These are phyloP conservation scores for Dicranocentrus wangi DNA, from an alignment of 2,888 invertebrate species.

Conservation along the genomic window DNA sequence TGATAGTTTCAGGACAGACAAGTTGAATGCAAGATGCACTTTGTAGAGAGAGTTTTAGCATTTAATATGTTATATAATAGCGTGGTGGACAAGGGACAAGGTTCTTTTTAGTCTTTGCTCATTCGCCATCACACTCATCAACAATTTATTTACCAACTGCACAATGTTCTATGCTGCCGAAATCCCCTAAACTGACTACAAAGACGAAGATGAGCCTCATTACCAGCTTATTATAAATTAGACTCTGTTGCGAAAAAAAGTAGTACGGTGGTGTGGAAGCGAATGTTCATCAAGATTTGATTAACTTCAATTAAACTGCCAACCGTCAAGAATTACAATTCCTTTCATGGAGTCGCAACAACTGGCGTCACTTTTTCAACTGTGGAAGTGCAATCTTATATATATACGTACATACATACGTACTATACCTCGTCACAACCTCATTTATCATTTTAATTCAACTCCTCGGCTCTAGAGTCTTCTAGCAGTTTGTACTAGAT, in stretches of 20 bases:
- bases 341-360: slow-evolving; percentile 34
- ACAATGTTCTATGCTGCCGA: not conserved
- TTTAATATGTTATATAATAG: no score
- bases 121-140: not conserved
- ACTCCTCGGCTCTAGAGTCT: not conserved
- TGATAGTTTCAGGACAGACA: no score
- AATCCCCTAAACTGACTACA: not conserved
- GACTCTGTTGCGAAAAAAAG: slow-evolving; percentile 32
- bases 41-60: no score
- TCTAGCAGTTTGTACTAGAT: no score
- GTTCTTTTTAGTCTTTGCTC: no score
- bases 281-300: slow-evolving; percentile 38
- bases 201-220: slow-evolving; percentile 1
- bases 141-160: no score
- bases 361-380: slow-evolving; percentile 19
- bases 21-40: no score
- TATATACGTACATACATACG: no score
- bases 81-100: no score
- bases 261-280: slow-evolving; percentile 10
- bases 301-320: slow-evolving; percentile 55
- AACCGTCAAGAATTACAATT: slow-evolving; percentile 38
- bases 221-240: slow-evolving; percentile 18
- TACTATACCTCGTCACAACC: slow-evolving; percentile 12
- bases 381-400: slow-evolving; percentile 21
- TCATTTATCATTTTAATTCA: slow-evolving; percentile 32